Percentiles rank a stretch among this genome's conserved stretches.
These are phyloP conservation scores for Drosophila cognata DNA, from an alignment of 2,888 invertebrate species.

Conservation along the genomic window DNA sequence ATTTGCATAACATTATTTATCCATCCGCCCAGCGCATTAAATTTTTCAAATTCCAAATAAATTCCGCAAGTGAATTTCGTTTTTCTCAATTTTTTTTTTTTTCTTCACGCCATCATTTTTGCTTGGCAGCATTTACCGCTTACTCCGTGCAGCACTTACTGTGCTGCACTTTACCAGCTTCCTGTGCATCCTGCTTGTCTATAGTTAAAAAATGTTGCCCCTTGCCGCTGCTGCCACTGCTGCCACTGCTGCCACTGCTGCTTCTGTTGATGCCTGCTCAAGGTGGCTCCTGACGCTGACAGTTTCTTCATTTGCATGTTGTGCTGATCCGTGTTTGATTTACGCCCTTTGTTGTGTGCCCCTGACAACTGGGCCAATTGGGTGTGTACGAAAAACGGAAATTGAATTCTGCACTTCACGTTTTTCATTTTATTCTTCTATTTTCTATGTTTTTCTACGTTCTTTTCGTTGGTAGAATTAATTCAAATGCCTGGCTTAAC, in stretches of 20 bases:
- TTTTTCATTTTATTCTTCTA: background rate
- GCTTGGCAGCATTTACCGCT: conserved; percentile 11
- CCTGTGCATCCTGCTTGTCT: conserved; percentile 41
- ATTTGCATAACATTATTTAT: conserved; percentile 83
- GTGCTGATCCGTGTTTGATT: conserved; percentile 66
- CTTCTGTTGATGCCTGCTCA: conserved; percentile 32
- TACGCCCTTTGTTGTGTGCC: conserved; percentile 41
- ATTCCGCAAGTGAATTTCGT: conserved; percentile 74
- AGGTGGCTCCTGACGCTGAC: conserved; percentile 53
- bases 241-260: conserved; percentile 6
- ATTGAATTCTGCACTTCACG: conserved; percentile 27
- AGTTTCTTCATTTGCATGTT: conserved; percentile 74
- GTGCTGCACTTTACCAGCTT: conserved; percentile 56
- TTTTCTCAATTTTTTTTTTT: conserved; percentile 60
- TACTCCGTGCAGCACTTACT: conserved; percentile 46
- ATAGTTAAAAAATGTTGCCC: background rate
- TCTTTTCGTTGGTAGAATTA: background rate
- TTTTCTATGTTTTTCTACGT: background rate
- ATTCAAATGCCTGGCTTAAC: background rate
- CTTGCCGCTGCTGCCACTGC: background rate
- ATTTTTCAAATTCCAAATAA: conserved; percentile 69
- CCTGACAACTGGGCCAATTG: conserved; percentile 48
- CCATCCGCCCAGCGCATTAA: conserved; percentile 65
- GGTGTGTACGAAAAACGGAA: conserved; percentile 49
- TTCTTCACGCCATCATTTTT: conserved; percentile 44